Conservation (phyloP, 1,140 invertebrate genomes). For the Drosophila novamexicana region DNA sequence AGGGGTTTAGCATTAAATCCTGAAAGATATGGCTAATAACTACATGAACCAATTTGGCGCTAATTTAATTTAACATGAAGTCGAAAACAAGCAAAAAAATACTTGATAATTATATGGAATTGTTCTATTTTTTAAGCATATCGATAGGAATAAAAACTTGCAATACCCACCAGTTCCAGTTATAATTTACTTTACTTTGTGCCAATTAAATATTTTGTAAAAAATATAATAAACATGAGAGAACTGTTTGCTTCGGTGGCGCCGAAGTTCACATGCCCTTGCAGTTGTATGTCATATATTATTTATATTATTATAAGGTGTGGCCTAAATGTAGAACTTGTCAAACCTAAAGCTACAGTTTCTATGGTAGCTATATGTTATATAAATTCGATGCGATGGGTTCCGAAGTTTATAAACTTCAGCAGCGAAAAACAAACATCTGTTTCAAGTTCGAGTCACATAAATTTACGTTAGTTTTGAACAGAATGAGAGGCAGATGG, state of each 20-base stretch:
- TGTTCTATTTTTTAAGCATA: slow-evolving; percentile 31
- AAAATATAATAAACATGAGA: slow-evolving; percentile 12
- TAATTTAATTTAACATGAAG: slow-evolving; percentile 26
- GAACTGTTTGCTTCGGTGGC: slow-evolving; percentile 7
- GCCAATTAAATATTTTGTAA: slow-evolving; percentile 14
- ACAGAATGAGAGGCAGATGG: not conserved
- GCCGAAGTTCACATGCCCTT: slow-evolving; percentile 32
- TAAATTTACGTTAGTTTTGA: not conserved
- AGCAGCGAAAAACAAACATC: not conserved
- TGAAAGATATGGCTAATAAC: slow-evolving; percentile 19
- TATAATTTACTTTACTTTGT: slow-evolving; percentile 16
- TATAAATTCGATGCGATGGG: not conserved
- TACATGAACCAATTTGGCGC: slow-evolving; percentile 35
- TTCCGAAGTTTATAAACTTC: not conserved
- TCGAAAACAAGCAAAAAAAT: slow-evolving; percentile 38
- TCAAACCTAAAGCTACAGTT: not conserved
- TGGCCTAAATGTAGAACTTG: not conserved
- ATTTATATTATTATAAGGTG: not conserved
- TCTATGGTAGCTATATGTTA: slow-evolving; percentile 11
- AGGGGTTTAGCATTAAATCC: slow-evolving; percentile 7
- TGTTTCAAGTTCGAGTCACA: not conserved
- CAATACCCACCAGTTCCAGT: slow-evolving; percentile 68
- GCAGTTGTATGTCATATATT: not conserved
- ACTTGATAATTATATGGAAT: not conserved
- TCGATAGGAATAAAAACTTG: slow-evolving; percentile 58